Evolutionary conservation across 2,797 vertebrate genomes (phyloP), one percentile per base, ranked within the genome.

Genomic region (Scarus forsteni): DNA sequence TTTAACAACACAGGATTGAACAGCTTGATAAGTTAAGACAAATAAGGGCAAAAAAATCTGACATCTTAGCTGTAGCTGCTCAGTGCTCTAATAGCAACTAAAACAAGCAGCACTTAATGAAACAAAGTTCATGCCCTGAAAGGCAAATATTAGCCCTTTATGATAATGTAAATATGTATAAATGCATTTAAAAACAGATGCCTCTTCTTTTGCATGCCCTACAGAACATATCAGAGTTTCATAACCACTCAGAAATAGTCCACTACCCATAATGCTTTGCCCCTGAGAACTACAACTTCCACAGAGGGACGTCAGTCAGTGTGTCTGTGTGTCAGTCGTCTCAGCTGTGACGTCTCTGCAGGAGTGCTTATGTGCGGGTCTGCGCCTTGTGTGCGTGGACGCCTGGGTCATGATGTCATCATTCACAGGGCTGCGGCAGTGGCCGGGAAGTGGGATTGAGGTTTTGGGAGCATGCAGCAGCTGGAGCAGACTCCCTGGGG

Each of bases 321-420:
- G 10, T 69, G 27, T 75, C 55, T 57, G 66, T 9, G 10, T 69
- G 69, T 73, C 73, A 63, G 52, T 60, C 3, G n/a, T 62, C 68
- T 18, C n/a, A 18, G 39, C 71, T 46, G 40, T 88, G 85, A 88
- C 71, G 85, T 88, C 73, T 62, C 82, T 39, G 62, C 51, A 45
- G 64, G 44, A 57, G 51, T 77, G 72, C 19, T 62, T 77, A 49
- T 61, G 66, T 49, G 61, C 66, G 15, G 60, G 58, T 66, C 69
- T 42, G 66, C 27, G 60, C 73, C 59, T 73, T 55, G 56, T 39
- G 60, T 85, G 75, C 70, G 79, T 81, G 59, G 63, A 66, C 16
- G 64, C 59, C 66, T 18, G 50, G 66, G 53, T 70, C n/a, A 16
- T 92, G 89, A 92, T 89, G 89, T 87, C 89, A 91, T 79, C 68